Evolutionary conservation across 2,113 vertebrate genomes (phyloP).

Genomic region (Heteronetta atricapilla): DNA sequence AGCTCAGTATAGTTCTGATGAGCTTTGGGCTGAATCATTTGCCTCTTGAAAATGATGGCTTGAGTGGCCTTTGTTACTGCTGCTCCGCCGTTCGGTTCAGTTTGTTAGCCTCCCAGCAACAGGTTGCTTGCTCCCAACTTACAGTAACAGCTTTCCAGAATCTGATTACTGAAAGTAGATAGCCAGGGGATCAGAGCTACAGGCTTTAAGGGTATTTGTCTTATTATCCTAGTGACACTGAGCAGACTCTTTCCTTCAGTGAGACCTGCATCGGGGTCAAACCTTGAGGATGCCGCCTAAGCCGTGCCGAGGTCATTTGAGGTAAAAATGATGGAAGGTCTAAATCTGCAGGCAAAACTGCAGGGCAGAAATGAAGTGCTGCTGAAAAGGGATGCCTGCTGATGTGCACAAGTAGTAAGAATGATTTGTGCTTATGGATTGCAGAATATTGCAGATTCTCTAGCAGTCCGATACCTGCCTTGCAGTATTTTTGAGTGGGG

Average conservation of each 20-base stretch:
- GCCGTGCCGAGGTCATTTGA: constrained; percentile 14
- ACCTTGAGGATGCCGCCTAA: constrained; percentile 32
- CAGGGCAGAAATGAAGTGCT: neutral
- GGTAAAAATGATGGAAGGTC: constrained; percentile 8
- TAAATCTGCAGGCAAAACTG: constrained; percentile 36
- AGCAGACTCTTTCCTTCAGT: constrained; percentile 63
- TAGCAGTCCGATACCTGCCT: neutral
- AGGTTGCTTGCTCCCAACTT: neutral
- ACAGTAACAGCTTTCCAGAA: constrained; percentile 46
- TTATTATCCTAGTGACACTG: constrained; percentile 67
- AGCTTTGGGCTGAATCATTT: neutral
- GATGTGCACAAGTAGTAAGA: neutral
- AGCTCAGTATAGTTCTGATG: neutral
- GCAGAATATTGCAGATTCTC: neutral
- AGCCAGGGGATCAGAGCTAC: constrained; percentile 50
- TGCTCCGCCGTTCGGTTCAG: neutral
- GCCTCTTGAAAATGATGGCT: neutral
- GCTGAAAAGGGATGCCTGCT: neutral
- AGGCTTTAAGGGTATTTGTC: constrained; percentile 70
- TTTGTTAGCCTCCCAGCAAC: neutral
- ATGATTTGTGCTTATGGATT: neutral
- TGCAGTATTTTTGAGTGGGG: neutral
- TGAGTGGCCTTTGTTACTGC: neutral
- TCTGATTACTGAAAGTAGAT: constrained; percentile 71
- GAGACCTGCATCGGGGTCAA: constrained; percentile 32